These are phyloP conservation scores for Hybognathus amarus DNA, from an alignment of 2,797 vertebrate species.

Conservation along the genomic window DNA sequence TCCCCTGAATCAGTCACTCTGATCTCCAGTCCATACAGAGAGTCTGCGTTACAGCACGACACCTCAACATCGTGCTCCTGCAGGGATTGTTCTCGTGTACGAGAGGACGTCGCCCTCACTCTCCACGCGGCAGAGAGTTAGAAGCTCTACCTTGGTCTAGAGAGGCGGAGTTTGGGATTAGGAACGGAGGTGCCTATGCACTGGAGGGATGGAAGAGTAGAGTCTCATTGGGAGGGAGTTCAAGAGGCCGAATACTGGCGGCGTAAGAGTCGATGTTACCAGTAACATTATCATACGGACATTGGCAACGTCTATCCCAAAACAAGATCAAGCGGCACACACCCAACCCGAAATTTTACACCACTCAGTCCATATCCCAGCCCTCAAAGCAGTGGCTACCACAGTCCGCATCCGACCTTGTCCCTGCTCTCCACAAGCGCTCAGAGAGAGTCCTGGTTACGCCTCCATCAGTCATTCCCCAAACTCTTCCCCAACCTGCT, in stretches of 20 bases:
- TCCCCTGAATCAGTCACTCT: constrained; percentile 71
- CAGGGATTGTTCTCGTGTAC: constrained; percentile 78
- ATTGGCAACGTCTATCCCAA: constrained; percentile 72
- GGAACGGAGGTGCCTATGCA: constrained; percentile 64
- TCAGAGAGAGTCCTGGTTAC: constrained; percentile 76
- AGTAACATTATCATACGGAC: constrained; percentile 54
- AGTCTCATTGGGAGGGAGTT: constrained; percentile 54
- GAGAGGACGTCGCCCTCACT: constrained; percentile 78
- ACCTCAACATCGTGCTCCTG: constrained; percentile 75
- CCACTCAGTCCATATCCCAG: constrained; percentile 67
- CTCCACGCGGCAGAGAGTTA: constrained; percentile 72
- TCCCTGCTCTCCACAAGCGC: constrained; percentile 74
- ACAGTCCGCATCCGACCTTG: constrained; percentile 76
- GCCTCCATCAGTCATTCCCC: constrained; percentile 77
- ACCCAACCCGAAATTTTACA: constrained; percentile 63
- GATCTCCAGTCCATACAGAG: constrained; percentile 77
- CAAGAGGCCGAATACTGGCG: constrained; percentile 74
- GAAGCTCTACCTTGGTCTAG: constrained; percentile 71
- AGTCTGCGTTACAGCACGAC: constrained; percentile 78
- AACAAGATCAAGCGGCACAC: constrained; percentile 71
- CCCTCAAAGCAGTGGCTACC: constrained; percentile 77
- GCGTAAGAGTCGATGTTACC: constrained; percentile 71
- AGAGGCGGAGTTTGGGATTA: constrained; percentile 62
- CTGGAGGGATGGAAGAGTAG: constrained; percentile 67
- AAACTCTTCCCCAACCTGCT: constrained; percentile 73